Conservation (phyloP, 2,797 vertebrate species). For the Euthynnus affinis region DNA sequence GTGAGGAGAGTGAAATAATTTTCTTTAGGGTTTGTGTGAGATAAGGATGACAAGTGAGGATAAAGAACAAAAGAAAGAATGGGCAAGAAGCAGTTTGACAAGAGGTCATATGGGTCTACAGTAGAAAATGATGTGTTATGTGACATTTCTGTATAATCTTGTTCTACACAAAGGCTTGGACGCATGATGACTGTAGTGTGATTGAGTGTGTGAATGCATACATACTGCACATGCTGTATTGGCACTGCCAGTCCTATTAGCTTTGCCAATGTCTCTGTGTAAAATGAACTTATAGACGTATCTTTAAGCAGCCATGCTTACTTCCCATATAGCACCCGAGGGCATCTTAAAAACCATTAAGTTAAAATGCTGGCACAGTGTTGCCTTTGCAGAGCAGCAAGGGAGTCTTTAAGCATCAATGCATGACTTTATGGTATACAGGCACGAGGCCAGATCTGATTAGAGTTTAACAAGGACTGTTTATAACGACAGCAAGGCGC, state of each 20-base stretch:
- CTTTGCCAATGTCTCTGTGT: conserved; percentile 43
- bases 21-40: neutral
- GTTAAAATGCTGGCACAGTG: conserved; percentile 61
- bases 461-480: conserved; percentile 34
- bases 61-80: conserved; percentile 14
- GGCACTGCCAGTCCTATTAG: conserved; percentile 17
- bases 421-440: conserved; percentile 40
- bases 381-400: conserved; percentile 47
- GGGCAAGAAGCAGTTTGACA: neutral
- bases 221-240: conserved; percentile 31
- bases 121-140: neutral
- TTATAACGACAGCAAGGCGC: conserved; percentile 37
- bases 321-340: conserved; percentile 46
- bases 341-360: conserved; percentile 58
- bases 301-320: conserved; percentile 48
- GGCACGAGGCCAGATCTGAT: conserved; percentile 38
- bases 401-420: conserved; percentile 54
- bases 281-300: conserved; percentile 50
- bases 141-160: conserved; percentile 20
- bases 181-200: neutral
- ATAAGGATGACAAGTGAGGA: conserved; percentile 17
- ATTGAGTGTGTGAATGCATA: conserved; percentile 22
- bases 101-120: neutral
- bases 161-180: neutral
- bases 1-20: conserved; percentile 13